Evolutionary conservation across 2,797 vertebrate genomes (phyloP).

Genomic region (Syngnathus rostellatus): DNA sequence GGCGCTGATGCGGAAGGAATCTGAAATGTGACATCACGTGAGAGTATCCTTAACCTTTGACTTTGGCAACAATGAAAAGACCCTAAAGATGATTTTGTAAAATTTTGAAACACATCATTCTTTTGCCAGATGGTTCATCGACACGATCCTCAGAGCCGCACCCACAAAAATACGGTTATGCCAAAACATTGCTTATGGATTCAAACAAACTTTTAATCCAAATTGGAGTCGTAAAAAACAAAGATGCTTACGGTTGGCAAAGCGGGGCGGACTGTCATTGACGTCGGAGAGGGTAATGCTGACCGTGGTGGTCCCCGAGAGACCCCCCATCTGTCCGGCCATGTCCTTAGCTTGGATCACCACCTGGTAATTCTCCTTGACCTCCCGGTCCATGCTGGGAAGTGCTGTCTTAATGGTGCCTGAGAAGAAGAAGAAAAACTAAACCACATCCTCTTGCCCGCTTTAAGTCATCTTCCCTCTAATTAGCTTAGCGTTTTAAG

Average conservation of each 20-base stretch:
- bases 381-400: constrained; percentile 93
- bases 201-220: background rate
- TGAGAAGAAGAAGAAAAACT: constrained; percentile 33
- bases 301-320: constrained; percentile 90
- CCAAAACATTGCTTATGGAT: background rate
- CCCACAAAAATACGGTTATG: background rate
- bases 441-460: background rate
- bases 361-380: constrained; percentile 90
- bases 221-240: background rate
- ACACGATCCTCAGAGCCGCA: background rate
- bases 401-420: constrained; percentile 93
- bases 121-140: background rate
- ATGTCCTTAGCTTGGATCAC: constrained; percentile 98
- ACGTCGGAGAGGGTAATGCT: constrained; percentile 90
- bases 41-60: background rate
- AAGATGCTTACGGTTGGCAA: constrained; percentile 81
- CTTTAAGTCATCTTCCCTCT: constrained; percentile 1
- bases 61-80: background rate
- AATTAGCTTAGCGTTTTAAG: constrained; percentile 5
- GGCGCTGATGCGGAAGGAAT: constrained; percentile 82
- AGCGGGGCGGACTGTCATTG: constrained; percentile 93
- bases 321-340: constrained; percentile 95
- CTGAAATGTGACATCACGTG: constrained; percentile 47
- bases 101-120: too few relatives aligned
- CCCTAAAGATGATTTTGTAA: background rate